Base-by-base conservation (phyloP, 2,113 vertebrate species). In the Alligator mississippiensis region DNA sequence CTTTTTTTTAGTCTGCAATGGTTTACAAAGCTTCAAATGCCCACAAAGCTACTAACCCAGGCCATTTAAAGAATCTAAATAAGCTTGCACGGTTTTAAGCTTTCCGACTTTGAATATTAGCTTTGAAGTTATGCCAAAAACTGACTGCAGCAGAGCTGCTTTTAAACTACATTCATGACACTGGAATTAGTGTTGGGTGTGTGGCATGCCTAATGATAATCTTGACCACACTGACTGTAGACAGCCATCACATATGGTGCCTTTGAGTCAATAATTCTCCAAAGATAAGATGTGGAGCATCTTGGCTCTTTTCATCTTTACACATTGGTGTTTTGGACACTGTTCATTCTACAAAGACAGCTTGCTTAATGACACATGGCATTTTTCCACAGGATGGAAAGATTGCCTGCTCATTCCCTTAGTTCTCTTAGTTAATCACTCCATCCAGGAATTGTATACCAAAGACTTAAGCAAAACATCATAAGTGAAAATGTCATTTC, bases 101-200 rank as follows among this genome's bases (percentile, higher is more conserved):
- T 96, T 96, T 97, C 82, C 27, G 77, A 96, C 92, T 98, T 97
- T 97, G 97, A 98, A 95, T 95, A 91, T 90, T 92, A 96, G 85
- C 97, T 98, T 97, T 98, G 97, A 98, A 97, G 96, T 94, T 82
- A 62, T 96, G 96, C 97, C 97, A 97, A 93, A 95, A 96, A 38
- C 62, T 96, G 88, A 64, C 87, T 93, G 96, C 79, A 90, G 80
- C 94, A 91, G 92, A 96, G 70, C 93, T 94, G 80, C 84, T 96
- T 97, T 97, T 92, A 93, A 94, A 97, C 82, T 92, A 92, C 97
- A 97, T 97, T 97, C 86, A 84, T 97, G 95, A 97, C 96, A 93
- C 81, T 86, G 77, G 91, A 96, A 97, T 98, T 97, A 97, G 90
- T 92, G 82, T 94, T 94, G 93, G 89, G 82, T 90, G 85, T 89